phyloP scores from a whole-genome alignment of 2,113 vertebrate species.

The Tragelaphus scriptus region DNA sequence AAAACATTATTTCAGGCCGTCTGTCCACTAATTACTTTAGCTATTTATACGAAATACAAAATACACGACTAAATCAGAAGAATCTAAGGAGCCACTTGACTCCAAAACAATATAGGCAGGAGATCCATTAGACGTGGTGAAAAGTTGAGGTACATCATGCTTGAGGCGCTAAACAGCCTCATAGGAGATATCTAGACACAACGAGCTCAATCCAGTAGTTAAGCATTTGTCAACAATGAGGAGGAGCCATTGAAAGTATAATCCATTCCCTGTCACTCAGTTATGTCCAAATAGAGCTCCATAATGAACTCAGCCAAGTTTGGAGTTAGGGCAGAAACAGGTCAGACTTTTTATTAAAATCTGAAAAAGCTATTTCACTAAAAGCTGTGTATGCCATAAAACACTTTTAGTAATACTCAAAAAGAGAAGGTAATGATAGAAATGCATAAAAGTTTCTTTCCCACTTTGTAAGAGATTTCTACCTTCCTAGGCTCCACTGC shows the following conservation, averaged over 20 bases:
- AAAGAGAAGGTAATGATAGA: neutral
- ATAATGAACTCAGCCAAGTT: neutral
- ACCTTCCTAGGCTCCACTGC: neutral
- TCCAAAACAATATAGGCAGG: neutral
- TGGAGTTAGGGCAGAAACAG: neutral
- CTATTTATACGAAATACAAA: neutral
- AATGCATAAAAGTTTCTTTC: neutral
- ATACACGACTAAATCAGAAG: neutral
- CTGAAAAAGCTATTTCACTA: neutral
- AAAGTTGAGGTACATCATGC: neutral
- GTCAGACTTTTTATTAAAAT: neutral
- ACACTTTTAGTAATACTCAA: neutral
- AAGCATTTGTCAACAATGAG: neutral
- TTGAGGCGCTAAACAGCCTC: neutral
- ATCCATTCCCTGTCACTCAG: neutral
- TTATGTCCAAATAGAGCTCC: neutral
- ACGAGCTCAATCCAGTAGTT: neutral
- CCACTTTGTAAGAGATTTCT: neutral
- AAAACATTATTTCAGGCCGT: neutral
- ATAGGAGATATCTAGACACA: neutral
- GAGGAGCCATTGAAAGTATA: neutral
- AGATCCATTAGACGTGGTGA: neutral
- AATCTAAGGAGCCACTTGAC: neutral
- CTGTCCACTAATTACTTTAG: neutral
- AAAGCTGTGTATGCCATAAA: neutral